Base-by-base conservation (phyloP, 53 echinoderm and acorn worm genomes). In the Temnopleurus reevesii region DNA sequence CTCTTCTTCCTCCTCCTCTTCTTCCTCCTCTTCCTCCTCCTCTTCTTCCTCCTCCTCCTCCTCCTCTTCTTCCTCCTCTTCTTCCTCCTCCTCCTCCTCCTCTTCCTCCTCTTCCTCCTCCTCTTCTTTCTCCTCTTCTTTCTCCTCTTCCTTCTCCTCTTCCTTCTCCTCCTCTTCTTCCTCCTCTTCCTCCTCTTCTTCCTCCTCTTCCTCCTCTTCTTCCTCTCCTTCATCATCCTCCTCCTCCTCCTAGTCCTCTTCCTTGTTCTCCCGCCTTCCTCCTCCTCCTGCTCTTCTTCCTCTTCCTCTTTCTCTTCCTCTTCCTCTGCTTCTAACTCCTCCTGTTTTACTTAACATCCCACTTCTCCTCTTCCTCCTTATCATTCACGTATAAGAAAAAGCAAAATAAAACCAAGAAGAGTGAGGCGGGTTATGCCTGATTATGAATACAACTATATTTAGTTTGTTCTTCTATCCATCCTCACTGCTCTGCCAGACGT, bases 401-500 rank as follows among this genome's bases (percentile, higher is more conserved):
- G n/a, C n/a, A n/a, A n/a, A n/a, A n/a, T n/a, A n/a, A n/a, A n/a
- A n/a, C n/a, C n/a, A n/a, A n/a, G n/a, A n/a, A n/a, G n/a, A n/a
- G n/a, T n/a, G n/a, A n/a, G n/a, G n/a, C n/a, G n/a, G n/a, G n/a
- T n/a, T n/a, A n/a, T n/a, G n/a, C n/a, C n/a, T n/a, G n/a, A n/a
- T n/a, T n/a, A n/a, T n/a, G 46, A 90, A 91, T 0, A 82, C 89
- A 46, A 61, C 83, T 0, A 84, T 91, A 15, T 90, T 91, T 31
- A 94, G 93, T 15, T 95, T 95, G 91, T 97, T 97, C 83, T 90
- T 81, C 82, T 97, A 95, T 49, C 97, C 97, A 53, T 90, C 95
- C 0, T 81, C 77, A 12, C 77, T 92, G 18, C 90, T 97, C n/a
- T 81, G 91, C 10, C 86, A 92, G 49, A 83, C 89, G 1, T 97